A percentile compares a stretch with the other conserved stretches of the same genome.
Conservation (phyloP, 1,140 invertebrate genomes). For the Achatina immaculata region DNA sequence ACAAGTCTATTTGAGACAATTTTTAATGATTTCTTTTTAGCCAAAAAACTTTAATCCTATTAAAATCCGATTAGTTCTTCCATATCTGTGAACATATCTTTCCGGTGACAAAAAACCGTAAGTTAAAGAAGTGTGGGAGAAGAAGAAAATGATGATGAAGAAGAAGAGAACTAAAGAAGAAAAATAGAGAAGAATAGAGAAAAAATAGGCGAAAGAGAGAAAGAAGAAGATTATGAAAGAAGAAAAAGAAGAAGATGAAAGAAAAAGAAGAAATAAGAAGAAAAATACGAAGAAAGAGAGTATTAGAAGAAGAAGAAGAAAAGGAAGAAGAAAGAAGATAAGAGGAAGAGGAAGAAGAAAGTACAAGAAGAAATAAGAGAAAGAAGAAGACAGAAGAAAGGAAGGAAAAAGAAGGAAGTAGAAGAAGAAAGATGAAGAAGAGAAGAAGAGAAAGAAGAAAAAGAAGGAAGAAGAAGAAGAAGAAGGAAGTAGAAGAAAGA, state of each 20-base stretch:
- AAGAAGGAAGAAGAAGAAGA: neutral
- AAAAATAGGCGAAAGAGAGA: neutral
- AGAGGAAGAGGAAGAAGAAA: too few species aligned
- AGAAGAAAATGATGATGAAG: slow-evolving; percentile 23
- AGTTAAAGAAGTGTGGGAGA: neutral
- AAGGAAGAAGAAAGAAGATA: neutral
- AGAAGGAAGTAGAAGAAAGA: neutral
- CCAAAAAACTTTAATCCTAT: too few species aligned
- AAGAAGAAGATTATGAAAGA: neutral
- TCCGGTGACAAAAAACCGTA: neutral
- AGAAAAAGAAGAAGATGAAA: neutral
- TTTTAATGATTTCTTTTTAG: too few species aligned
- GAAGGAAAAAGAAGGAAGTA: too few species aligned
- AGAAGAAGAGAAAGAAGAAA: neutral
- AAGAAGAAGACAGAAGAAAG: too few species aligned
- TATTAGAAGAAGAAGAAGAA: slow-evolving; percentile 17
- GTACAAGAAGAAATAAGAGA: too few species aligned
- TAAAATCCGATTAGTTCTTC: too few species aligned
- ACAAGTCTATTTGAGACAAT: too few species aligned
- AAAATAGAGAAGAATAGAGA: slow-evolving; percentile 3
- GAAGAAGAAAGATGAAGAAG: too few species aligned
- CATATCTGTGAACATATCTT: neutral
- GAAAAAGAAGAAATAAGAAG: neutral
- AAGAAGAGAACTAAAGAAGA: slow-evolving; percentile 28
- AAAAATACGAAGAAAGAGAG: slow-evolving; percentile 2